These are phyloP conservation scores for Tipula helvola DNA, from an alignment of 2,888 invertebrate species.

Conservation along the genomic window DNA sequence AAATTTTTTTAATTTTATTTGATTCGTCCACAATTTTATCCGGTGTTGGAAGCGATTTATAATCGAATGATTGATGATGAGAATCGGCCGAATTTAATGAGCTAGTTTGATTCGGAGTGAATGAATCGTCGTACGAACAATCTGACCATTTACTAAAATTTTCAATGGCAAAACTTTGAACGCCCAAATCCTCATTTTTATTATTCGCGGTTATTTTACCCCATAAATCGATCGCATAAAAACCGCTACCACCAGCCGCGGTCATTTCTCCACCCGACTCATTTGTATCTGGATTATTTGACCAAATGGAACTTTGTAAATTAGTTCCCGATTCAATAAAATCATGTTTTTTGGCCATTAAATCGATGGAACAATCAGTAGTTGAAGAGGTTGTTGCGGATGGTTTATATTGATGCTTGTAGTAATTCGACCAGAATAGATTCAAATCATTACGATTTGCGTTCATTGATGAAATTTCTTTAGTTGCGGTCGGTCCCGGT, in stretches of 20 bases:
- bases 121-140: conserved; percentile 20
- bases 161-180: background rate
- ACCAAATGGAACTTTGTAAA: conserved; percentile 43
- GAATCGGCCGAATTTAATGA: background rate
- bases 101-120: conserved; percentile 14
- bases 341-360: conserved; percentile 13
- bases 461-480: background rate
- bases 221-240: conserved; percentile 5
- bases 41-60: conserved; percentile 11
- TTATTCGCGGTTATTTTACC: background rate
- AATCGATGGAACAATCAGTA: background rate
- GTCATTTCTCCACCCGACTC: conserved; percentile 14
- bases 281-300: conserved; percentile 24
- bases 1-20: background rate
- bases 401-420: conserved; percentile 22
- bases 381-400: too few species aligned
- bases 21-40: background rate
- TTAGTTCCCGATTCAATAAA: conserved; percentile 35
- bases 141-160: conserved; percentile 27
- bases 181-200: background rate
- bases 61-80: conserved; percentile 12
- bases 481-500: conserved; percentile 11
- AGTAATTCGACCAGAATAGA: conserved; percentile 26
- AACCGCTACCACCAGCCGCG: conserved; percentile 9
- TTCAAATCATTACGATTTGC: conserved; percentile 7